These are phyloP conservation scores for Terrapene triunguis DNA, from an alignment of 2,113 vertebrate species.

Conservation along the genomic window DNA sequence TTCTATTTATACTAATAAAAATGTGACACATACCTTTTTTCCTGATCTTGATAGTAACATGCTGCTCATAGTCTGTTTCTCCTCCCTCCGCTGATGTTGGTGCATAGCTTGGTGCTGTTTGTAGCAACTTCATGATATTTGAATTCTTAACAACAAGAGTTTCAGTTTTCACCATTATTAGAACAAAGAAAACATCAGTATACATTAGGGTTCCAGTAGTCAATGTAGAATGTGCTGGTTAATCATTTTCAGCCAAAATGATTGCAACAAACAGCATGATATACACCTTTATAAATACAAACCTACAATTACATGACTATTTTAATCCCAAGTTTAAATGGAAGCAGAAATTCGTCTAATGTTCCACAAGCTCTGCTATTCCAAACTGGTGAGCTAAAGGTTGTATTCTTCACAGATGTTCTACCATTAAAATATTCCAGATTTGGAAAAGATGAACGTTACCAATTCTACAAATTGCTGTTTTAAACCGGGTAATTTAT, in stretches of 20 bases:
- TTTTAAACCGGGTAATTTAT: neutral
- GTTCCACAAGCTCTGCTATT: neutral
- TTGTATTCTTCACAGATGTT: neutral
- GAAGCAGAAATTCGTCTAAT: neutral
- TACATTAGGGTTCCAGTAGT: neutral
- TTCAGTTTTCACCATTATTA: slow-evolving; percentile 46
- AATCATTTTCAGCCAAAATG: neutral
- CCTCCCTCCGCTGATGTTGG: slow-evolving; percentile 40
- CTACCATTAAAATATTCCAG: neutral
- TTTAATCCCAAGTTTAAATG: neutral
- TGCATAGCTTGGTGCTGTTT: slow-evolving; percentile 80
- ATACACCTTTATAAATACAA: neutral
- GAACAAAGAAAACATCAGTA: slow-evolving; percentile 39
- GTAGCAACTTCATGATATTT: slow-evolving; percentile 88
- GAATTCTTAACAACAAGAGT: slow-evolving; percentile 83
- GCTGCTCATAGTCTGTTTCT: slow-evolving; percentile 51
- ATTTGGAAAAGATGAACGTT: neutral
- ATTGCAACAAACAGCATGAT: neutral
- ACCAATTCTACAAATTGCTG: neutral
- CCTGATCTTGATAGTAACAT: slow-evolving; percentile 63
- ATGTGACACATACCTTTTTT: slow-evolving; percentile 76
- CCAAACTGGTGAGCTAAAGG: neutral
- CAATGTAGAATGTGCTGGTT: neutral
- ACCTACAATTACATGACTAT: neutral
- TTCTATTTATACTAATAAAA: neutral